Percentiles rank a stretch among this genome's conserved stretches.
phyloP scores from a whole-genome alignment of 92 coral and sea anemone genomes.

The Blastomussa wellsi region DNA sequence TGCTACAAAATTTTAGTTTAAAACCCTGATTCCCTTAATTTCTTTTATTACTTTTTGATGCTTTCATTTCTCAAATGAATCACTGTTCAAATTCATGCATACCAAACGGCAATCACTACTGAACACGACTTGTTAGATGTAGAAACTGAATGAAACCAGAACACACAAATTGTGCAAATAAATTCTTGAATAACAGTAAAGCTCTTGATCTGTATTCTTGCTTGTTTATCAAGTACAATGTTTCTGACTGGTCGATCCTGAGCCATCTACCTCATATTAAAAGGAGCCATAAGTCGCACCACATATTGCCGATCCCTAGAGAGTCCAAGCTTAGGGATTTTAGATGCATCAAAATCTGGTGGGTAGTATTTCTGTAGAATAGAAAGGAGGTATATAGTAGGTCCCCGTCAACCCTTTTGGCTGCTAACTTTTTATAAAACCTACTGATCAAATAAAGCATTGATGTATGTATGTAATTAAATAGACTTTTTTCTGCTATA shows the following conservation, averaged over 20 bases:
- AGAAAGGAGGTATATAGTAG: no score
- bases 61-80: not conserved
- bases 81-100: not conserved
- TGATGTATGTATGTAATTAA: no score
- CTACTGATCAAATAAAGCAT: no score
- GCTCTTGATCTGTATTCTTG: not conserved
- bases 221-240: not conserved
- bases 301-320: constrained; percentile 95
- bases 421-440: no score
- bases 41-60: not conserved
- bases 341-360: constrained; percentile 99
- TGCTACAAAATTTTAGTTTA: no score
- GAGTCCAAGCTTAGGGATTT: constrained; percentile 98
- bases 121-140: no score
- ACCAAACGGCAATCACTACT: not conserved
- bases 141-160: not conserved
- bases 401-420: no score
- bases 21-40: not conserved
- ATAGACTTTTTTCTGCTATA: no score
- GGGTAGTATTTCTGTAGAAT: constrained; percentile 92
- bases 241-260: not conserved
- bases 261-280: constrained; percentile 88
- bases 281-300: constrained; percentile 97
- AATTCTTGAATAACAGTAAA: not conserved
- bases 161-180: not conserved